Percentiles rank a stretch among this genome's conserved stretches.
These are phyloP conservation scores for Brachynemurus nebulosus DNA, from an alignment of 2,888 invertebrate species.

Conservation along the genomic window DNA sequence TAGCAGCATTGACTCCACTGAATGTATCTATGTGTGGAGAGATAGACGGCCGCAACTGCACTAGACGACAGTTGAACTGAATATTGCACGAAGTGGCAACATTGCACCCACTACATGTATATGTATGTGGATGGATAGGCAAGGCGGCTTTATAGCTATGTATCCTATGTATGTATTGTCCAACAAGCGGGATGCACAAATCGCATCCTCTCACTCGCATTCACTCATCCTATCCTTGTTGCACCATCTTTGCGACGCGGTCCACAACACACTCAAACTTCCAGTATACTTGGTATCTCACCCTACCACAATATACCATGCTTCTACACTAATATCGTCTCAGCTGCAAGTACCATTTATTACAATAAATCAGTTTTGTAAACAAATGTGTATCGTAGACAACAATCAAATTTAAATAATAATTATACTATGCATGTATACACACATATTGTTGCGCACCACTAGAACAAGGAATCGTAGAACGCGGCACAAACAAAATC, in stretches of 20 bases:
- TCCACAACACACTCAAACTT: conserved; percentile 4
- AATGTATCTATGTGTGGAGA: background rate
- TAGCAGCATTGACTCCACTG: background rate
- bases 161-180: no score
- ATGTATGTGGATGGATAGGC: no score
- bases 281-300: conserved; percentile 3
- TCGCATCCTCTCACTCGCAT: background rate
- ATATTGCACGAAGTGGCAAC: conserved; percentile 1
- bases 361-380: conserved; percentile 7
- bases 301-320: conserved; percentile 7
- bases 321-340: conserved; percentile 1
- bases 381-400: conserved; percentile 6
- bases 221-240: background rate
- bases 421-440: conserved; percentile 1
- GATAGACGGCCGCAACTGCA: background rate
- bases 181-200: conserved; percentile 2
- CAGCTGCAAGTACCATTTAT: conserved; percentile 1
- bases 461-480: no score
- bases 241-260: conserved; percentile 5
- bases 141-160: no score
- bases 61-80: conserved; percentile 1
- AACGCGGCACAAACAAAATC: no score
- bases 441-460: conserved; percentile 1
- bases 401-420: conserved; percentile 5
- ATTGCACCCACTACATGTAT: no score